Conservation (phyloP, 2,797 vertebrate genomes). For the Gouania willdenowi region DNA sequence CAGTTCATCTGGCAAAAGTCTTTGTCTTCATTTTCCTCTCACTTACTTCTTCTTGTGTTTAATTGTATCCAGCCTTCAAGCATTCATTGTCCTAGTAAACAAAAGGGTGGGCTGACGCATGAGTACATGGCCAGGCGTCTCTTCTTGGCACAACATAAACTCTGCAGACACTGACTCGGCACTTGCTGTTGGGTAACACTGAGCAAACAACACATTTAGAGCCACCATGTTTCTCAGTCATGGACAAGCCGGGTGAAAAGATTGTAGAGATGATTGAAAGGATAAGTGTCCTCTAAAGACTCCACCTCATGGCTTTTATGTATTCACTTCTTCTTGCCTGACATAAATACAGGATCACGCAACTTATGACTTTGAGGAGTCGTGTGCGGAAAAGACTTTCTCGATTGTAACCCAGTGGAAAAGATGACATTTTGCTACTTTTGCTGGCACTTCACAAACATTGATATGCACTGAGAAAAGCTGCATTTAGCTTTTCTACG, state of each 20-base stretch:
- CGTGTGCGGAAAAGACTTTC: conserved; percentile 1
- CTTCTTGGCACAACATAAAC: conserved; percentile 47
- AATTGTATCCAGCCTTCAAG: conserved; percentile 28
- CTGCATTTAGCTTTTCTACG: conserved; percentile 6
- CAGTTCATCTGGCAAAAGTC: conserved; percentile 29
- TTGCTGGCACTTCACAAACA: conserved; percentile 4
- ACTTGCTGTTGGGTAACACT: conserved; percentile 28
- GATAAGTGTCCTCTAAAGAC: conserved; percentile 29
- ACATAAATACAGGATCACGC: conserved; percentile 14
- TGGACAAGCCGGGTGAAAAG: conserved; percentile 35
- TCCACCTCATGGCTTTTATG: conserved; percentile 25
- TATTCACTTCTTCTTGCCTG: conserved; percentile 15
- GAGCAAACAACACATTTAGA: conserved; percentile 24
- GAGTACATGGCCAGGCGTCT: conserved; percentile 45
- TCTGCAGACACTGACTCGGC: conserved; percentile 50
- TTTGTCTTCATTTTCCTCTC: conserved; percentile 14
- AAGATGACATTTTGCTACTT: conserved; percentile 7
- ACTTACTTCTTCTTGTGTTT: conserved; percentile 27
- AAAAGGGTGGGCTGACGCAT: conserved; percentile 62
- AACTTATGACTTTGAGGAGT: conserved; percentile 28
- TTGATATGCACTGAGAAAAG: conserved; percentile 22
- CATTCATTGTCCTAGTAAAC: conserved; percentile 60
- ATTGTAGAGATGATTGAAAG: conserved; percentile 34
- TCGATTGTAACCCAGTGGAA: conserved; percentile 17
- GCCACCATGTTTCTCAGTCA: conserved; percentile 1